Evolutionary conservation across 2,888 invertebrate species (phyloP), one percentile per base, ranked within the genome.

Genomic region (Holacanthella duospinosa): DNA sequence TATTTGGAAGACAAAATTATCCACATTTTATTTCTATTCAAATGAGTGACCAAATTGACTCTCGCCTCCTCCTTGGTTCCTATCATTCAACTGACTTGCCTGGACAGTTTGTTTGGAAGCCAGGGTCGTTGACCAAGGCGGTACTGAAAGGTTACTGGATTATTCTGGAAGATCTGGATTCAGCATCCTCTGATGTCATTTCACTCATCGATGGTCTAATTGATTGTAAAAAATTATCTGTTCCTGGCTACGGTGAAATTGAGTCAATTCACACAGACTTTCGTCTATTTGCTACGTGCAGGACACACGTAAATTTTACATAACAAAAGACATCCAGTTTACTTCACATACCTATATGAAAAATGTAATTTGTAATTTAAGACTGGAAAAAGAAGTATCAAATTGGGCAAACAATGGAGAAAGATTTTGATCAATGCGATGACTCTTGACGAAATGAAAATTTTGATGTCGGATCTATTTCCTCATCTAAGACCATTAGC

Each of bases 81-180:
- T 94, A 94, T 77, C 83, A 89, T 70, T 97, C 96, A 75, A 95
- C 97, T 0, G 95, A 96, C 76, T 83, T 95, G 58, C 96, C 96
- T 0, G 99, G 99, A 19, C 93, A 99, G 78, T 99, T 99, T 80
- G 80, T 93, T 25, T 99, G 97, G 97, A 85, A 89, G 72, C 88
- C 95, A 1, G 96, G 96, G n/a, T 87, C 93, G 59, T 78, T 97
- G 61, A 93, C 94, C 2, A 76, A 75, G 67, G 80, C 89, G 84
- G 62, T 69, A 25, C 56, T 71, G 1, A 63, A 70, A 57, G 81
- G 93, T 0, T 84, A 87, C 74, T 97, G 97, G 95, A 78, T 99
- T 28, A 80, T 99, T 1, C 79, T 99, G 66, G 97, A 99, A 80
- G 99, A 99, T 76, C 85, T 99, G 57, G 96, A 99, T 76, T 85